Evolutionary conservation across 1,140 invertebrate genomes (phyloP).

Genomic region (Drosophila virilis): DNA sequence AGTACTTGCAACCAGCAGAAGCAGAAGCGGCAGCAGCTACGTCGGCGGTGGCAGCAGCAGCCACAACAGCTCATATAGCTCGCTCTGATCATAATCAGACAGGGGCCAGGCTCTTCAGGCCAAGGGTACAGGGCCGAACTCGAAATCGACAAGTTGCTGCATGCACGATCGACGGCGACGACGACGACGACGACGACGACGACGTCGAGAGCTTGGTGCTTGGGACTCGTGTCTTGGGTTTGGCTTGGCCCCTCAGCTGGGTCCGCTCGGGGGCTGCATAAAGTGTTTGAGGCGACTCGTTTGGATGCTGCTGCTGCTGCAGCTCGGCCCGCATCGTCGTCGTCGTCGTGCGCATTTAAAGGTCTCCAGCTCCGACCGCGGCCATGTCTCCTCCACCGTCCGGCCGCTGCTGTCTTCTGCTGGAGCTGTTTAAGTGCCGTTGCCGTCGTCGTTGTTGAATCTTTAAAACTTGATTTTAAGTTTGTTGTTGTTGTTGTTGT

Average conservation of each 20-base stretch:
- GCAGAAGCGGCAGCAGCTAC: conserved; percentile 29
- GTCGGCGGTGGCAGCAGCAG: conserved; percentile 13
- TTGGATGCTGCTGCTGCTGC: conserved; percentile 61
- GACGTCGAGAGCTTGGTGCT: conserved; percentile 12
- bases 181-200: conserved; percentile 10
- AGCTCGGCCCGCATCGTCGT: conserved; percentile 55
- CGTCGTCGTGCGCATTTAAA: conserved; percentile 59
- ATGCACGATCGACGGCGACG: conserved; percentile 56
- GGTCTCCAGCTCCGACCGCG: conserved; percentile 54
- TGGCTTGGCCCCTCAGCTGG: conserved; percentile 36
- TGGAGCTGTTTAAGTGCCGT: conserved; percentile 75
- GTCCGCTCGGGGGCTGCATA: conserved; percentile 29
- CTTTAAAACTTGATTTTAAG: conserved; percentile 83
- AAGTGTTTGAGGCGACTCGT: conserved; percentile 54
- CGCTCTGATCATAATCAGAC: conserved; percentile 76
- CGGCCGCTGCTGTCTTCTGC: conserved; percentile 32
- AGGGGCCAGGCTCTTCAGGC: conserved; percentile 61
- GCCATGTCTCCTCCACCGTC: conserved; percentile 5
- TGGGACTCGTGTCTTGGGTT: conserved; percentile 33
- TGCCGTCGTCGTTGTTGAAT: conserved; percentile 60
- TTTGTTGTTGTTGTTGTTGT: conserved; percentile 62
- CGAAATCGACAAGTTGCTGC: conserved; percentile 75
- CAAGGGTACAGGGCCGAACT: conserved; percentile 51
- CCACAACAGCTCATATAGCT: conserved; percentile 66
- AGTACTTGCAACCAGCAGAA: conserved; percentile 36